phyloP scores from a whole-genome alignment of 2,113 vertebrate genomes.

The Pristiophorus japonicus region DNA sequence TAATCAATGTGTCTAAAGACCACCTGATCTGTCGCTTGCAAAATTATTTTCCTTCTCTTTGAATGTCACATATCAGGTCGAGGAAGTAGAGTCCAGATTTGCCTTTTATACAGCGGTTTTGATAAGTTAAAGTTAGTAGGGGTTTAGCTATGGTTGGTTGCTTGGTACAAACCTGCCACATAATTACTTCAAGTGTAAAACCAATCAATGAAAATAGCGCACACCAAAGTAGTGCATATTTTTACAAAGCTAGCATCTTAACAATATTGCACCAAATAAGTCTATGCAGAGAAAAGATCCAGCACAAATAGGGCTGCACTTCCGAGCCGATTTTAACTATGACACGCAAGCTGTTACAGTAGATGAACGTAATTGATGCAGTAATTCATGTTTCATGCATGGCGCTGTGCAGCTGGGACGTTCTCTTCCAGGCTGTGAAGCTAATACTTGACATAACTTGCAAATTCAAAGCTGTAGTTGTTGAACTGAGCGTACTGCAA shows the following conservation, averaged over 20 bases:
- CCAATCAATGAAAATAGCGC: background rate
- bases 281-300: background rate
- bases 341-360: background rate
- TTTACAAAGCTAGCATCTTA: background rate
- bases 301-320: background rate
- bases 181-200: background rate
- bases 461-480: constrained; percentile 29
- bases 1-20: background rate
- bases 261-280: background rate
- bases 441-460: background rate
- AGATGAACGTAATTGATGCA: constrained; percentile 5
- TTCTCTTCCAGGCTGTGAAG: background rate
- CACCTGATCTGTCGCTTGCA: background rate
- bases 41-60: background rate
- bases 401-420: background rate
- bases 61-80: background rate
- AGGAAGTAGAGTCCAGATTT: background rate
- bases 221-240: background rate
- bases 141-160: background rate
- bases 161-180: background rate
- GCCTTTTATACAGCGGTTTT: background rate
- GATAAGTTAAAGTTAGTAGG: background rate
- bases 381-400: background rate
- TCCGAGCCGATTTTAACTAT: background rate
- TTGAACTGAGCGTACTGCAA: constrained; percentile 23